phyloP scores from a whole-genome alignment of 2,113 vertebrate species.

The Ancistrus triradiatus region DNA sequence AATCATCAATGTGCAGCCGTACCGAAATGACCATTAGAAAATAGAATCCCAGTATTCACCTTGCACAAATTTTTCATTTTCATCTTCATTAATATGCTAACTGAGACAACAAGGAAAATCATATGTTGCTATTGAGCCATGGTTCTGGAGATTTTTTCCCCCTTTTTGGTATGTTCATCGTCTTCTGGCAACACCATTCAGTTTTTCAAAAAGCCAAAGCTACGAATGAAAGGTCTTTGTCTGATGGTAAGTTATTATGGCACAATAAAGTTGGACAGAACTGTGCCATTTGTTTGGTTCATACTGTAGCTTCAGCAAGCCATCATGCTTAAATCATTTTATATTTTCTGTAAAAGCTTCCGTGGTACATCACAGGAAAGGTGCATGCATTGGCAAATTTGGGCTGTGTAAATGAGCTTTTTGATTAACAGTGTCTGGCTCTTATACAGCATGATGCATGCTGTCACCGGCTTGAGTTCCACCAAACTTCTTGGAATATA shows the following conservation, averaged over 20 bases:
- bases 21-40: no score
- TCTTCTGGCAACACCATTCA: neutral
- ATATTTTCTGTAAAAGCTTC: neutral
- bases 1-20: no score
- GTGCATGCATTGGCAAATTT: neutral
- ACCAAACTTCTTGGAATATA: no score
- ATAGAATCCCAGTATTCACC: no score
- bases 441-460: conserved; percentile 54
- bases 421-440: neutral
- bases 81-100: no score
- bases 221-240: neutral
- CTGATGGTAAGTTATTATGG: neutral
- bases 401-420: neutral
- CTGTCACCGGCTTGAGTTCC: conserved; percentile 37
- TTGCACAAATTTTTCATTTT: no score
- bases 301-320: conserved; percentile 12
- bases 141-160: no score
- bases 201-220: conserved; percentile 1
- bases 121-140: no score
- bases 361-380: neutral
- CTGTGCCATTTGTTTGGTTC: neutral
- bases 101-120: no score
- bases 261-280: neutral
- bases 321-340: neutral
- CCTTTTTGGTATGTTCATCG: neutral